Base-by-base conservation (phyloP, 1,140 invertebrate genomes). In the Arion vulgaris region DNA sequence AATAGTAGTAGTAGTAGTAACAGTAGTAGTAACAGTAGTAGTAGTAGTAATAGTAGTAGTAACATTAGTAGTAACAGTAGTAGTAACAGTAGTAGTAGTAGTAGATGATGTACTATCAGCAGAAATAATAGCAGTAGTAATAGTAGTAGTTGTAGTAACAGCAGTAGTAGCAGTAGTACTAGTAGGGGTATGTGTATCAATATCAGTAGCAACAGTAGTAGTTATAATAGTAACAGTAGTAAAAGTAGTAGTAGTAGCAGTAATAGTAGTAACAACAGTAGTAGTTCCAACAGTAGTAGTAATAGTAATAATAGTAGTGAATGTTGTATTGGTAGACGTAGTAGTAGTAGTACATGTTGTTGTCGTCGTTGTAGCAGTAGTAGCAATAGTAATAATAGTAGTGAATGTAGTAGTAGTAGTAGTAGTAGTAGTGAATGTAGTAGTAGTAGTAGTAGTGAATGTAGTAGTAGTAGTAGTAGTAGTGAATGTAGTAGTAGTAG, bases 391-490 rank as follows among this genome's bases (percentile, higher is more conserved):
- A 71, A 28, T 71, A 71, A 28, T 71, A 71, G 68, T 71, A 71
- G 68, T 71, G 34, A 28, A 23, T 23, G 68, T 32, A 71, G 68
- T 71, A 71, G 73, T 75, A 75, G 73, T 75, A 75, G 73, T 75
- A 75, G 73, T 75, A 75, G 73, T 75, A 75, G 73, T 75, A 75
- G 68, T 71, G 34, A 28, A 23, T 23, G 68, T 71, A 71, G 68
- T 32, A 71, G 68, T 71, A 71, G 68, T 71, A 71, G 68, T 71
- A 71, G 68, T 71, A 71, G 68, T 71, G 34, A 28, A 23, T 23
- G 68, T 71, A 71, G 68, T 71, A 71, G 68, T 32, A 71, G 68
- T 71, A 71, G 68, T 71, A 71, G 68, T 32, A 71, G 68, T 32
- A 71, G 68, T 32, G 34, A 28, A 4, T 23, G 68, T 71, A 71